Evolutionary conservation across 23 tunicate genomes (phyloP).

Genomic region (Ascidia mentula): DNA sequence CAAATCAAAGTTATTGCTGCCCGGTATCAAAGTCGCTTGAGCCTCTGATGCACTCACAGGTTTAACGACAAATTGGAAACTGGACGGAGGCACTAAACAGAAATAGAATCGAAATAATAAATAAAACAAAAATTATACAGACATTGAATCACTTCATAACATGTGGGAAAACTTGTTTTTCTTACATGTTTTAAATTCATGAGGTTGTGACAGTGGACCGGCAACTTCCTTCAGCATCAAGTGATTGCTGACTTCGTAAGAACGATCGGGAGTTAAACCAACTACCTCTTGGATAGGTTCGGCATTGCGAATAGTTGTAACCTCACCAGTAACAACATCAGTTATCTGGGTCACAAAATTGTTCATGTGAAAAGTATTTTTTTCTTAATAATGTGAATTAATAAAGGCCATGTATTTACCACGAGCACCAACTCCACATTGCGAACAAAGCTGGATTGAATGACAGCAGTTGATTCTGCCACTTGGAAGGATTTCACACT

Average conservation of each 20-base stretch:
- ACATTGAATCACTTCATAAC: neutral
- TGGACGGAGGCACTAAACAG: neutral
- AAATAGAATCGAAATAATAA: no score
- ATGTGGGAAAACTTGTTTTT: no score
- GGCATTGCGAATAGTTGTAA: neutral
- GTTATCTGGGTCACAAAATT: neutral
- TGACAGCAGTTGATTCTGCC: neutral
- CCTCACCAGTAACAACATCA: neutral
- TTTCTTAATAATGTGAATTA: no score
- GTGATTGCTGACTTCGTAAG: neutral
- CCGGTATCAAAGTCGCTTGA: neutral
- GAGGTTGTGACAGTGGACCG: neutral
- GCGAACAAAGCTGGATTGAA: neutral
- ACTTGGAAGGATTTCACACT: neutral
- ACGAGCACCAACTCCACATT: neutral
- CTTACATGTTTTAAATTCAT: neutral
- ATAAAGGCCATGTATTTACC: neutral
- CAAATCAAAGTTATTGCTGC: neutral
- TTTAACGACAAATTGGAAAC: neutral
- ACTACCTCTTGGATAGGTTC: neutral
- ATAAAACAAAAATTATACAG: neutral
- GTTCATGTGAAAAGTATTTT: no score
- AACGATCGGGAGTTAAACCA: constrained; percentile 8
- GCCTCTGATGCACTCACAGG: neutral
- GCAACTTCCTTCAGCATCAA: constrained; percentile 5